phyloP scores from a whole-genome alignment of 2,888 invertebrate species.

The Eumerus sabulonum region DNA sequence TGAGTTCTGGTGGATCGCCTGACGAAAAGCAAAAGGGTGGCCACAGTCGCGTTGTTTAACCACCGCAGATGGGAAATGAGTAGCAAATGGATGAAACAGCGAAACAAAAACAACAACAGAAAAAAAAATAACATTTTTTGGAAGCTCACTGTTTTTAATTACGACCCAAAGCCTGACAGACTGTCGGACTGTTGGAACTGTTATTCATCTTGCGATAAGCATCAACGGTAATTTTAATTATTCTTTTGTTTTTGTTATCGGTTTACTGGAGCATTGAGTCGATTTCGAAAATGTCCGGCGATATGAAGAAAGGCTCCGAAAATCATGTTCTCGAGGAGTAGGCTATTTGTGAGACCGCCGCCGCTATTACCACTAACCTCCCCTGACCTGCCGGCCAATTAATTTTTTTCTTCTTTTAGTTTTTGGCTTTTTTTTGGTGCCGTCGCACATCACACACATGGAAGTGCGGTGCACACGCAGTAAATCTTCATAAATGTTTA shows the following conservation, averaged over 20 bases:
- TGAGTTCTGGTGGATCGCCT: no score
- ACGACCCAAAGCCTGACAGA: conserved; percentile 18
- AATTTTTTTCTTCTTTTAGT: conserved; percentile 1
- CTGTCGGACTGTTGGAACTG: conserved; percentile 22
- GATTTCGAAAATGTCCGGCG: background rate
- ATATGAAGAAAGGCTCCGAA: conserved; percentile 43
- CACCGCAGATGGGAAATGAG: conserved; percentile 49
- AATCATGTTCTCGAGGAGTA: conserved; percentile 60
- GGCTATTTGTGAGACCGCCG: conserved; percentile 43
- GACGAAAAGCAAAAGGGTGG: conserved; percentile 54
- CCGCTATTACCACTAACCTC: conserved; percentile 48
- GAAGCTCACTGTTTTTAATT: conserved; percentile 63
- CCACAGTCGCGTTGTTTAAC: conserved; percentile 63
- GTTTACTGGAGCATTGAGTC: background rate
- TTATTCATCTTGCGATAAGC: conserved; percentile 56
- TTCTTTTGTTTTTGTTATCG: conserved; percentile 1
- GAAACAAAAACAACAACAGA: no score
- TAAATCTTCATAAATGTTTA: conserved; percentile 68
- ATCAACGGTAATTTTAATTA: conserved; percentile 31
- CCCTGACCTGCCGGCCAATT: conserved; percentile 43
- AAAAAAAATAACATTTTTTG: conserved; percentile 25
- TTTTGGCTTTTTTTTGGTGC: background rate
- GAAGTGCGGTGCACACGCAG: conserved; percentile 51
- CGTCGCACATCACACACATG: conserved; percentile 63
- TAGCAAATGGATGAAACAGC: no score